These are phyloP conservation scores for Taeniopygia guttata DNA, from an alignment of 2,797 vertebrate genomes.

Conservation along the genomic window DNA sequence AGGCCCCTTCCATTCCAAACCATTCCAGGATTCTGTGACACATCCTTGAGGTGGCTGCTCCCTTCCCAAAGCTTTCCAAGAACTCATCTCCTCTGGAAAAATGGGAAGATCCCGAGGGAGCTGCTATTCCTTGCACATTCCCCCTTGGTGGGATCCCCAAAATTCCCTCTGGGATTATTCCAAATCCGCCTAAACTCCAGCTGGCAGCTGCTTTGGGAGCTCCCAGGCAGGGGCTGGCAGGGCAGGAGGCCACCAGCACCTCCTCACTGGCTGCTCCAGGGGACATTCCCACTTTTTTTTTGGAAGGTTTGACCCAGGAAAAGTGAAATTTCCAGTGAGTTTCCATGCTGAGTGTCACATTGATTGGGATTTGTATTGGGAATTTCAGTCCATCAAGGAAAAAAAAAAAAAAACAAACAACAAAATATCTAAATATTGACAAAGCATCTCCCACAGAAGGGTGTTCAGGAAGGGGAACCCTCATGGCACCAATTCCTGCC, in stretches of 20 bases:
- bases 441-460: neutral
- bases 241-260: no score
- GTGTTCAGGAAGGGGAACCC: neutral
- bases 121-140: no score
- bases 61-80: neutral
- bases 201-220: no score
- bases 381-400: neutral
- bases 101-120: no score
- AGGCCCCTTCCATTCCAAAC: neutral
- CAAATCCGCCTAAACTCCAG: neutral
- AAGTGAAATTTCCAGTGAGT: neutral
- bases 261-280: no score
- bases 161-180: neutral
- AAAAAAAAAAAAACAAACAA: neutral
- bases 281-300: neutral
- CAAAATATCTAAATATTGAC: neutral
- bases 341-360: neutral
- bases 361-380: neutral
- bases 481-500: neutral
- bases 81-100: neutral
- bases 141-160: neutral
- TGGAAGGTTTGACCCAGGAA: neutral
- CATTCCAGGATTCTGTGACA: neutral
- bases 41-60: neutral
- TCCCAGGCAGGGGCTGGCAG: no score